Conservation (phyloP, 2,113 vertebrate species). For the Rhinichthys klamathensis region DNA sequence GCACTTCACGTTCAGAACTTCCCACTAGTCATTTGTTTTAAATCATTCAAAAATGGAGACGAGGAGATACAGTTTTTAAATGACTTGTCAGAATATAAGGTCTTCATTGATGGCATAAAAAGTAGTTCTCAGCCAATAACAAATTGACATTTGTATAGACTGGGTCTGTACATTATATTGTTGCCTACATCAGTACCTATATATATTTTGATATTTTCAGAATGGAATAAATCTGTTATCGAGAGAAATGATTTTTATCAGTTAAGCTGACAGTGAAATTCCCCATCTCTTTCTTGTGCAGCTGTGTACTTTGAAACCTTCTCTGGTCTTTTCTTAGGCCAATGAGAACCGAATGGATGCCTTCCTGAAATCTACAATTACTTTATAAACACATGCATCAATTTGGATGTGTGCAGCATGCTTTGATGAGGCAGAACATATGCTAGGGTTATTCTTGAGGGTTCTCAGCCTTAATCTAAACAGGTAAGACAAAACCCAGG, state of each 20-base stretch:
- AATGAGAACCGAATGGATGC: not conserved
- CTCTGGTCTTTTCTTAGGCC: not conserved
- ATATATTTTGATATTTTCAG: conserved; percentile 55
- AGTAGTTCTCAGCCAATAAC: not conserved
- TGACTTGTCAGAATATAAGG: not conserved
- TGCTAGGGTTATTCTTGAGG: not conserved
- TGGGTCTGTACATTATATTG: conserved; percentile 43
- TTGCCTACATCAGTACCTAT: conserved; percentile 35
- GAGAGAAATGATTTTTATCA: conserved; percentile 10
- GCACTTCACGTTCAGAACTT: not conserved
- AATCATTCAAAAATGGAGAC: not conserved
- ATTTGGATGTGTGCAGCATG: conserved; percentile 13
- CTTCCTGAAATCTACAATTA: not conserved
- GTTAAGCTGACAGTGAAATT: not conserved
- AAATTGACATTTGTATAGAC: conserved; percentile 40
- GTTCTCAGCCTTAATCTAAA: conserved; percentile 6
- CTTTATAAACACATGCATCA: conserved; percentile 2
- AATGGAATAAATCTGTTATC: conserved; percentile 49
- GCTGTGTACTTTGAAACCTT: not conserved
- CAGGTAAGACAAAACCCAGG: conserved; percentile 29
- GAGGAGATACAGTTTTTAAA: not conserved
- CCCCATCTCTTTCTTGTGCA: not conserved
- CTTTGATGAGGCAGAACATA: conserved; percentile 17
- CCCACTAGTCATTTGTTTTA: not conserved
- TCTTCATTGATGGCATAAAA: conserved; percentile 10